Conservation (phyloP, 2,888 invertebrate species). For the Chrysotoxum bicinctum region DNA sequence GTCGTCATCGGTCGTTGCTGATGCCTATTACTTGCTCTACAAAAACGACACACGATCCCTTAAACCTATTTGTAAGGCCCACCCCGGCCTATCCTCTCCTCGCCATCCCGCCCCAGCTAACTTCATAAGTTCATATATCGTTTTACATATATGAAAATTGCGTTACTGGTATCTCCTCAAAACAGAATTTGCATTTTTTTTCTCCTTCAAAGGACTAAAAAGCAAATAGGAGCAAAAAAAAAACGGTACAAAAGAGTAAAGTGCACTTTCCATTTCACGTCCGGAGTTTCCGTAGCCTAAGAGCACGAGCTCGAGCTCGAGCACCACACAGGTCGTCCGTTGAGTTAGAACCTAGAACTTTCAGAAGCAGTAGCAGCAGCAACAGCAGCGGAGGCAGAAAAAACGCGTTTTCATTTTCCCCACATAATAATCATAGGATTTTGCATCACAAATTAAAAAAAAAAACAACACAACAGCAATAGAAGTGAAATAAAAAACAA, state of each 20-base stretch:
- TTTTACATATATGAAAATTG: conserved; percentile 35
- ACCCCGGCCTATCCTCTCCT: not conserved
- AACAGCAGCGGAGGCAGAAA: no score
- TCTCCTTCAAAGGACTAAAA: conserved; percentile 8
- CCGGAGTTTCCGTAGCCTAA: conserved; percentile 55
- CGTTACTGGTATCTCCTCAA: conserved; percentile 24
- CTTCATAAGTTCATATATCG: conserved; percentile 30
- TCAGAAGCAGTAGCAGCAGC: not conserved
- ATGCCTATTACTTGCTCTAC: conserved; percentile 25
- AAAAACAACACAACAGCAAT: conserved; percentile 48
- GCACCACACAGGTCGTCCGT: conserved; percentile 25
- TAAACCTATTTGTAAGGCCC: conserved; percentile 15
- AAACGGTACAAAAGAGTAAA: conserved; percentile 22
- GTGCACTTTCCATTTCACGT: conserved; percentile 66
- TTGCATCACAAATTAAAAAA: conserved; percentile 49
- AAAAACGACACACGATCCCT: conserved; percentile 19
- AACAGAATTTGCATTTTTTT: conserved; percentile 37
- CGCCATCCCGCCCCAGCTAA: not conserved
- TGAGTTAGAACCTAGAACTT: not conserved
- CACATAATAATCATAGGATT: conserved; percentile 32
- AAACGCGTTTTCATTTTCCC: conserved; percentile 10
- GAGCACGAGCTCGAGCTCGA: not conserved
- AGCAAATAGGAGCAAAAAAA: conserved; percentile 10
- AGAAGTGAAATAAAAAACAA: conserved; percentile 14
- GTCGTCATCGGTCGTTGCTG: conserved; percentile 7